Percentiles rank a stretch among this genome's conserved stretches.
Evolutionary conservation across 2,888 invertebrate species (phyloP).

Genomic region (Erebia ligea): DNA sequence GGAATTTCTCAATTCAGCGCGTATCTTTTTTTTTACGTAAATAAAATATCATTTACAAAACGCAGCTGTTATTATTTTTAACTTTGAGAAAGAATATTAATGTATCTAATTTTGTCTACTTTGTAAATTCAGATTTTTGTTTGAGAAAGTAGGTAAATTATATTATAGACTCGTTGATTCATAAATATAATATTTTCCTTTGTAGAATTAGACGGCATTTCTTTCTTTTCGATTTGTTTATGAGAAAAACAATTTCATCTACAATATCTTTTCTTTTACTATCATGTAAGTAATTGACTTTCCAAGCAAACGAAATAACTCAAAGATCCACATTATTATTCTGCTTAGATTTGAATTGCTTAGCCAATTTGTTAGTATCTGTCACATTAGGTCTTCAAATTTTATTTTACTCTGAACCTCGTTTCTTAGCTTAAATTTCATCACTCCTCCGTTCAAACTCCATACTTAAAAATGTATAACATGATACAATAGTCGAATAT

Average conservation of each 20-base stretch:
- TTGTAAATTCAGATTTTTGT: not conserved
- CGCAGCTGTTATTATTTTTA: not conserved
- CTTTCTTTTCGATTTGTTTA: not conserved
- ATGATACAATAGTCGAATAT: too few relatives aligned
- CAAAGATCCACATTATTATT: not conserved
- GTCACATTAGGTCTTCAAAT: too few relatives aligned
- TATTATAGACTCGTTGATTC: not conserved
- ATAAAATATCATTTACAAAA: too few relatives aligned
- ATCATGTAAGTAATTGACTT: not conserved
- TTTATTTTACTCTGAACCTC: too few relatives aligned
- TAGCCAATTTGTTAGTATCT: not conserved
- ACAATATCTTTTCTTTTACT: constrained; percentile 1
- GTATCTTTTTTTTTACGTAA: too few relatives aligned
- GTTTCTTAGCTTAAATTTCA: too few relatives aligned
- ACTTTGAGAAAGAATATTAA: not conserved
- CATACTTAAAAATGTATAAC: too few relatives aligned
- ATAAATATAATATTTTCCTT: constrained; percentile 1
- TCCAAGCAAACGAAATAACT: not conserved
- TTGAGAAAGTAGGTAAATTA: not conserved
- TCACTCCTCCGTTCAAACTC: too few relatives aligned
- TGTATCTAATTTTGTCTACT: not conserved
- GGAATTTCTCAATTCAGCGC: too few relatives aligned
- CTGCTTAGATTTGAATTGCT: not conserved
- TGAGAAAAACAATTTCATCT: not conserved
- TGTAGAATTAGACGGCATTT: not conserved